Conservation (phyloP, 2,888 invertebrate genomes). For the Heteromurus nitidus region DNA sequence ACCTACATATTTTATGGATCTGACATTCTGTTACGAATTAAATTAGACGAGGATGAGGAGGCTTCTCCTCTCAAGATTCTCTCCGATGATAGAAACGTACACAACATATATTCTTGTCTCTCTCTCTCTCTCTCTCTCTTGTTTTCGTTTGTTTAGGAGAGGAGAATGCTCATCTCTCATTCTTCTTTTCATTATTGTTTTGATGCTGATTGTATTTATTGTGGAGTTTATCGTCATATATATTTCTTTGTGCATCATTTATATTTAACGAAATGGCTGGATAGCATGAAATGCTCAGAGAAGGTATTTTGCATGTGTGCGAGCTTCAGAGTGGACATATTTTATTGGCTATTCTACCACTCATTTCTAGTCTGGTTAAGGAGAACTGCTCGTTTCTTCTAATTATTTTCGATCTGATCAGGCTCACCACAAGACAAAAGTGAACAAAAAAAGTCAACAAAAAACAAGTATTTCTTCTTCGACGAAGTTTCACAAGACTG, state of each 20-base stretch:
- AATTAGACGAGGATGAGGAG: conserved; percentile 42
- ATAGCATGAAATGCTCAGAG: too few relatives aligned
- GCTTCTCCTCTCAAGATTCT: not conserved
- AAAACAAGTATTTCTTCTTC: conserved; percentile 54
- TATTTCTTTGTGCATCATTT: too few relatives aligned
- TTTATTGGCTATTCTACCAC: conserved; percentile 52
- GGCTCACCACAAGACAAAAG: too few relatives aligned
- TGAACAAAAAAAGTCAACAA: conserved; percentile 37
- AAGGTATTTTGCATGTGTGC: conserved; percentile 42
- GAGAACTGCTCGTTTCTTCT: conserved; percentile 49
- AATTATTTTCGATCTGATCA: conserved; percentile 55
- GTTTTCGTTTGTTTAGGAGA: too few relatives aligned
- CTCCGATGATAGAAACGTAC: too few relatives aligned
- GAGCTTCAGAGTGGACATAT: conserved; percentile 34
- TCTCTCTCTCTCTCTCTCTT: too few relatives aligned
- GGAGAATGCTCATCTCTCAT: too few relatives aligned
- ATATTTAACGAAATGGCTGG: too few relatives aligned
- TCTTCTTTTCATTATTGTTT: not conserved
- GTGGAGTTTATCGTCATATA: conserved; percentile 39
- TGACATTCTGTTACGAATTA: conserved; percentile 51
- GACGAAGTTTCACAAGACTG: too few relatives aligned
- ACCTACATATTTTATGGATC: not conserved
- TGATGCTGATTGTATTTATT: conserved; percentile 31
- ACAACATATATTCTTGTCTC: too few relatives aligned
- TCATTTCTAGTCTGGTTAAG: conserved; percentile 51